Evolutionary conservation across 2,797 vertebrate genomes (phyloP).

Genomic region (Poecilia gillii): DNA sequence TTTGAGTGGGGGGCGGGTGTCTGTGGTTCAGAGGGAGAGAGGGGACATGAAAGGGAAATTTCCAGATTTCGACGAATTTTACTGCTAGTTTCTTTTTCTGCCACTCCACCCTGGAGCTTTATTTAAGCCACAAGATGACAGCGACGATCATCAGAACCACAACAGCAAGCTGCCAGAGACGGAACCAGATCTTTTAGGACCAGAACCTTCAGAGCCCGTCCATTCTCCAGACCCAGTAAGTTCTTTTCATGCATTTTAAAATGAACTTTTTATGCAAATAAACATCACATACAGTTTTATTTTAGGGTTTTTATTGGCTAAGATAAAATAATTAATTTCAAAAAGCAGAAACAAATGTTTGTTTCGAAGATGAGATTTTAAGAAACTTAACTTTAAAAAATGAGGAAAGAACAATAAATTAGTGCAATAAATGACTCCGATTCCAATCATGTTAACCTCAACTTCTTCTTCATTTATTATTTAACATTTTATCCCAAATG

Average conservation of each 20-base stretch:
- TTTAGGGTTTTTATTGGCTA: background rate
- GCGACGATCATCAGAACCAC: conserved; percentile 25
- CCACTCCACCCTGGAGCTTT: conserved; percentile 14
- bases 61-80: conserved; percentile 19
- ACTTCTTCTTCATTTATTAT: background rate
- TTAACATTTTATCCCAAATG: too few relatives aligned
- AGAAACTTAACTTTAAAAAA: background rate
- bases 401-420: background rate
- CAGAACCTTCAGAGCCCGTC: background rate
- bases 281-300: background rate
- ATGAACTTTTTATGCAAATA: background rate
- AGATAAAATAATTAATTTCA: background rate
- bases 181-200: background rate
- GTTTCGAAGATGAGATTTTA: background rate
- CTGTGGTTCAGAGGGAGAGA: background rate
- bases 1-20: background rate
- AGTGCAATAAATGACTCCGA: background rate
- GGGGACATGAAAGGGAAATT: conserved; percentile 19
- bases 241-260: background rate
- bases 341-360: background rate
- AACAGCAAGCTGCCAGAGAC: conserved; percentile 1
- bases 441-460: background rate
- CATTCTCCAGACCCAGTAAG: background rate
- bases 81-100: conserved; percentile 43
- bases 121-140: conserved; percentile 40